phyloP scores from a whole-genome alignment of 2,797 vertebrate genomes.

The Sphenodon punctatus region DNA sequence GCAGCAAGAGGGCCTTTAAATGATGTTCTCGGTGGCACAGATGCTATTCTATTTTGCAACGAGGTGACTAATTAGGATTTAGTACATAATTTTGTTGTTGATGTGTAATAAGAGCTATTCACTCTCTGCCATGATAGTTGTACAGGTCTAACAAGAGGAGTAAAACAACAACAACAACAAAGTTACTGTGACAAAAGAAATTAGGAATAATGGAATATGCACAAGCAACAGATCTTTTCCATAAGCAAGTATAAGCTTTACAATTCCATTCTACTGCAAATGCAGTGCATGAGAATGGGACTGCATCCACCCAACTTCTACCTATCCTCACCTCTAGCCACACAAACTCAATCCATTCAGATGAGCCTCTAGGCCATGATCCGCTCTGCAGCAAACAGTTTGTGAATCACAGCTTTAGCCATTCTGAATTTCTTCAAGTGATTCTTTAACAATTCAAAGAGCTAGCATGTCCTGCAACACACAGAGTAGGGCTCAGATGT shows the following conservation, averaged over 20 bases:
- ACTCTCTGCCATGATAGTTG: background rate
- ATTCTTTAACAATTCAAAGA: background rate
- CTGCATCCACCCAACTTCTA: background rate
- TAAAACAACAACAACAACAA: background rate
- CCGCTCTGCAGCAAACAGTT: too few species aligned
- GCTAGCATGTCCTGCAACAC: accelerated
- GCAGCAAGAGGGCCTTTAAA: background rate
- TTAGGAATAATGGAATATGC: background rate
- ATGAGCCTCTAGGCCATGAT: too few species aligned
- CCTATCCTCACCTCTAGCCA: background rate
- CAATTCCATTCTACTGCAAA: background rate
- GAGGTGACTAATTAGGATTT: background rate
- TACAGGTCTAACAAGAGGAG: background rate
- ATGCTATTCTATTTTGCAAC: background rate
- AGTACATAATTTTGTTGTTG: background rate
- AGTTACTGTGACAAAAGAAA: background rate
- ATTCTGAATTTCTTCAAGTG: accelerated
- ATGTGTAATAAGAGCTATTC: background rate
- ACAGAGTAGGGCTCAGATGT: accelerated
- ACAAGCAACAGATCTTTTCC: background rate
- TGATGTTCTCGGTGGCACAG: background rate
- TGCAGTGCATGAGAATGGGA: background rate
- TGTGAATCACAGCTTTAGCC: background rate
- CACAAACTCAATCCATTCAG: background rate
- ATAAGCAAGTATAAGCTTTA: too few species aligned